Conservation (phyloP, 2,113 vertebrate species). For the Odocoileus virginianus region DNA sequence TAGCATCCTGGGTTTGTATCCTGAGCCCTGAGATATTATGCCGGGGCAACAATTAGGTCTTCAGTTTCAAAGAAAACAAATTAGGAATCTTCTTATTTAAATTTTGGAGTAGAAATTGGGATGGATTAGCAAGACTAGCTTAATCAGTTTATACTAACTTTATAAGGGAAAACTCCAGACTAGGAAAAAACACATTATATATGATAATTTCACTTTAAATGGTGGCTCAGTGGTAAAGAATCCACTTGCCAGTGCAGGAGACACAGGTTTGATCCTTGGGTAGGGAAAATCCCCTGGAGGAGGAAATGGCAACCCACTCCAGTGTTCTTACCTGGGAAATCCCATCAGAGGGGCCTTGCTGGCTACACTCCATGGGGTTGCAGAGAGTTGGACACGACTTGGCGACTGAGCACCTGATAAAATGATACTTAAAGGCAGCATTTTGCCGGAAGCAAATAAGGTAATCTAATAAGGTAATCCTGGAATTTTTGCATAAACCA, state of each 20-base stretch:
- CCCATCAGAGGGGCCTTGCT: not conserved
- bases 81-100: not conserved
- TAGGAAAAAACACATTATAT: not conserved
- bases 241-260: not conserved
- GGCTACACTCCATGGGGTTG: not conserved
- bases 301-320: not conserved
- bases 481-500: not conserved
- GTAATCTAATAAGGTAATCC: not conserved
- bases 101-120: not conserved
- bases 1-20: not conserved
- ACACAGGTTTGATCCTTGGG: not conserved
- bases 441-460: not conserved
- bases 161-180: not conserved
- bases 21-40: not conserved
- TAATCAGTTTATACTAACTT: not conserved
- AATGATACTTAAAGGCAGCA: not conserved
- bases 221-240: not conserved
- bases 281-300: not conserved
- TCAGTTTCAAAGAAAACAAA: not conserved
- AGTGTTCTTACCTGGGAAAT: not conserved
- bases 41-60: not conserved
- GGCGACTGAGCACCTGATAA: not conserved
- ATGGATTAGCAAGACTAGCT: not conserved
- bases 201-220: not conserved
- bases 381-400: not conserved